Evolutionary conservation across 1,140 invertebrate species (phyloP).

Genomic region (Drosophila triauraria): DNA sequence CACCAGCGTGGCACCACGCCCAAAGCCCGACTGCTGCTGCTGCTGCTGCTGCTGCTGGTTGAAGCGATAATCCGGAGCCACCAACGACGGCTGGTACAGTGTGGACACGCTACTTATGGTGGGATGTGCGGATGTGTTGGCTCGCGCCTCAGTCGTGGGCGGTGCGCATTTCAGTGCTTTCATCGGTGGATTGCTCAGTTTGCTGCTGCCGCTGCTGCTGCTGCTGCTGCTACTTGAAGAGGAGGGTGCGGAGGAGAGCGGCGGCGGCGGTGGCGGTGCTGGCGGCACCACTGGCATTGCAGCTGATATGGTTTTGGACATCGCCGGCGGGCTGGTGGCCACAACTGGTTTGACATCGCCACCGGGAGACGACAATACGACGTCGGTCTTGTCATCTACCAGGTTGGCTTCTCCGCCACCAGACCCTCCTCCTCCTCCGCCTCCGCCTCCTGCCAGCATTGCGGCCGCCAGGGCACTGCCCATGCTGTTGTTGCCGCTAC

Average conservation of each 20-base stretch:
- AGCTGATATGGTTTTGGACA: slow-evolving; percentile 38
- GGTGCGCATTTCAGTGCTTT: slow-evolving; percentile 71
- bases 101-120: slow-evolving; percentile 58
- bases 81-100: slow-evolving; percentile 57
- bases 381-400: slow-evolving; percentile 24
- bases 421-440: slow-evolving; percentile 9
- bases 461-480: slow-evolving; percentile 60
- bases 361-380: neutral
- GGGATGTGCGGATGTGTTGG: slow-evolving; percentile 72
- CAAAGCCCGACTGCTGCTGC: slow-evolving; percentile 47
- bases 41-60: slow-evolving; percentile 66
- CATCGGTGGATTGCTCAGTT: slow-evolving; percentile 75
- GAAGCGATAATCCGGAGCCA: slow-evolving; percentile 63
- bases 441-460: slow-evolving; percentile 42
- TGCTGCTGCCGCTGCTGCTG: slow-evolving; percentile 47
- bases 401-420: slow-evolving; percentile 3
- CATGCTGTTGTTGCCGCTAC: slow-evolving; percentile 45
- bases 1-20: slow-evolving; percentile 58
- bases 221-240: slow-evolving; percentile 17
- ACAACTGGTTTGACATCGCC: slow-evolving; percentile 66
- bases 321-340: slow-evolving; percentile 4
- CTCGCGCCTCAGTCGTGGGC: slow-evolving; percentile 74
- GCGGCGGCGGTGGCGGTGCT: slow-evolving; percentile 24
- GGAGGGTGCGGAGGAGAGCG: slow-evolving; percentile 8
- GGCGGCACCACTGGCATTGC: slow-evolving; percentile 2